These are phyloP conservation scores for Manacus vitellinus DNA, from an alignment of 2,113 vertebrate genomes.

Conservation along the genomic window DNA sequence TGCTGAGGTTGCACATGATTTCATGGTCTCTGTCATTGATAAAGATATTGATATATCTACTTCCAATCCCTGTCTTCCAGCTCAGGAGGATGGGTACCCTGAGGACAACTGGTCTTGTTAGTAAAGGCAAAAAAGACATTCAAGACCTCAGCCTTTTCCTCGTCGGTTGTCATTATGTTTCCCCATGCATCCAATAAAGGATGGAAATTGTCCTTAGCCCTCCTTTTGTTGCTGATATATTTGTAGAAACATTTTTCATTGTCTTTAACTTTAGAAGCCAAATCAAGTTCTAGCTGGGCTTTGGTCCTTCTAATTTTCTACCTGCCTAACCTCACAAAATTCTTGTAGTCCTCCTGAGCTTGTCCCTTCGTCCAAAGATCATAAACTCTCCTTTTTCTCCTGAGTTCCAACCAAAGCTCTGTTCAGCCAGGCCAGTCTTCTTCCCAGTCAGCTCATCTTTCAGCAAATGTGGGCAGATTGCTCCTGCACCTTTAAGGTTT, in stretches of 20 bases:
- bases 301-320: not conserved
- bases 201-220: not conserved
- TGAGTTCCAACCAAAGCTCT: not conserved
- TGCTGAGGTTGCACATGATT: not conserved
- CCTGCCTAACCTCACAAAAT: not conserved
- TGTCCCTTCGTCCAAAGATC: not conserved
- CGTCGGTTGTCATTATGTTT: not conserved
- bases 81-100: not conserved
- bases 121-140: not conserved
- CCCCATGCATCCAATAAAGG: not conserved
- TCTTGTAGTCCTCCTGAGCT: not conserved
- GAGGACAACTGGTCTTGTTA: not conserved
- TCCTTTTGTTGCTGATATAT: not conserved
- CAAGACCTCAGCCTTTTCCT: not conserved
- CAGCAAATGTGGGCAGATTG: not conserved
- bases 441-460: not conserved
- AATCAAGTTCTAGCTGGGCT: not conserved
- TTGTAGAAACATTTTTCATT: not conserved
- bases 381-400: not conserved
- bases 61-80: not conserved
- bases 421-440: not conserved
- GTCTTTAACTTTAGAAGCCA: not conserved
- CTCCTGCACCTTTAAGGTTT: not conserved
- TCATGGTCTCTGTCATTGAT: too few relatives aligned
- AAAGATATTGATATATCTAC: not conserved